These are phyloP conservation scores for Platypus cylindrus DNA, from an alignment of 2,888 invertebrate genomes.

Conservation along the genomic window DNA sequence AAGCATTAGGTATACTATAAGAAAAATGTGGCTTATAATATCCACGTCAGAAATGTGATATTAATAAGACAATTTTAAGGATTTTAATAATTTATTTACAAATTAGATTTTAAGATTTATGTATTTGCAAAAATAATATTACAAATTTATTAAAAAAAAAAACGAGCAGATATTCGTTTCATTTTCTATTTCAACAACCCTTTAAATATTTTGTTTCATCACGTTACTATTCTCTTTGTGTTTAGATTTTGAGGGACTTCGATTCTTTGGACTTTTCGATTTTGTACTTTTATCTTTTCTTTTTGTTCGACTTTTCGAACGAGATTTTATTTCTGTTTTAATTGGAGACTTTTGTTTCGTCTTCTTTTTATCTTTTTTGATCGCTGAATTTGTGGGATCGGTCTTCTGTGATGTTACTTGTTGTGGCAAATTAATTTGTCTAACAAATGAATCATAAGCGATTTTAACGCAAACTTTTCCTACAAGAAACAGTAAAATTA, in stretches of 20 bases:
- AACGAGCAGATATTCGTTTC: too few species aligned
- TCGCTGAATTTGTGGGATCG: slow-evolving; percentile 32
- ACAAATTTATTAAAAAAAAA: too few species aligned
- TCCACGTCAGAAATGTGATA: slow-evolving; percentile 63
- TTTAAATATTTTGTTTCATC: too few species aligned
- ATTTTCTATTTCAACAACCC: too few species aligned
- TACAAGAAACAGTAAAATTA: slow-evolving; percentile 18
- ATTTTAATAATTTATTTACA: slow-evolving; percentile 12
- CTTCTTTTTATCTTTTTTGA: too few species aligned
- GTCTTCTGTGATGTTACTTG: slow-evolving; percentile 26
- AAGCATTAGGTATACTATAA: too few species aligned
- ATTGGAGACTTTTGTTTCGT: slow-evolving; percentile 30
- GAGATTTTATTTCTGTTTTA: slow-evolving; percentile 20
- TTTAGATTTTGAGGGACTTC: slow-evolving; percentile 16
- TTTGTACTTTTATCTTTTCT: slow-evolving; percentile 26
- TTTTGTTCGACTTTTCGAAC: slow-evolving; percentile 26
- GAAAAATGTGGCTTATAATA: slow-evolving; percentile 43
- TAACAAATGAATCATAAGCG: slow-evolving; percentile 43
- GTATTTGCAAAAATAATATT: too few species aligned
- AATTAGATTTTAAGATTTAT: slow-evolving; percentile 7
- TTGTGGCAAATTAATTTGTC: slow-evolving; percentile 31
- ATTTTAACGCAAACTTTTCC: slow-evolving; percentile 43
- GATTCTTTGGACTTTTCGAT: slow-evolving; percentile 24
- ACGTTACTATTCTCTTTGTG: too few species aligned
- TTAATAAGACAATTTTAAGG: slow-evolving; percentile 30